These are phyloP conservation scores for Eilema caniola DNA, from an alignment of 2,888 invertebrate genomes.

Conservation along the genomic window DNA sequence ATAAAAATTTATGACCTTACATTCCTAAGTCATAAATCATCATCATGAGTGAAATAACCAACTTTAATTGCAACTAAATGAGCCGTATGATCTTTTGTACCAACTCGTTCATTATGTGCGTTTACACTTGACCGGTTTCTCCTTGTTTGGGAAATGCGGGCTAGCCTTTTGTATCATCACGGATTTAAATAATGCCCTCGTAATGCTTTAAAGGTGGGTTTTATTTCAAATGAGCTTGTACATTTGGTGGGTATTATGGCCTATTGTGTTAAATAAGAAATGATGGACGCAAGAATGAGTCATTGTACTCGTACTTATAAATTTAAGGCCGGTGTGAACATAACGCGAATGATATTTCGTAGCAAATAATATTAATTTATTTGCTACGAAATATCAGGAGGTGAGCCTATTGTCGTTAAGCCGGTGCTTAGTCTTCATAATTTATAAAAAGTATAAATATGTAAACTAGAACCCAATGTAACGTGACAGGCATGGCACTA, in stretches of 20 bases:
- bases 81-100: conserved; percentile 54
- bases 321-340: neutral
- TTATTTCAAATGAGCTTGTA: conserved; percentile 45
- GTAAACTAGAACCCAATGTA: no score
- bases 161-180: conserved; percentile 45
- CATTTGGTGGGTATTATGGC: conserved; percentile 12
- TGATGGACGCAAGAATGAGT: neutral
- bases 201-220: conserved; percentile 45
- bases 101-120: conserved; percentile 48
- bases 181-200: conserved; percentile 51
- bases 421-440: no score
- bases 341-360: neutral
- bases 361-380: neutral
- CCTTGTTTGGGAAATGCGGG: conserved; percentile 47
- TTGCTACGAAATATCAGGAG: no score
- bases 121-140: conserved; percentile 50
- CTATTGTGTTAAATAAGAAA: conserved; percentile 16
- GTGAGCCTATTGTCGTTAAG: no score
- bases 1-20: no score
- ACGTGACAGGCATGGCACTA: no score
- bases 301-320: conserved; percentile 7
- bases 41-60: conserved; percentile 40
- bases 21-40: neutral
- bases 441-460: no score
- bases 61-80: conserved; percentile 43